A percentile compares a stretch with the other conserved stretches of the same genome.
Conservation (phyloP, 1,140 invertebrate species). For the Zaprionus nigranus region DNA sequence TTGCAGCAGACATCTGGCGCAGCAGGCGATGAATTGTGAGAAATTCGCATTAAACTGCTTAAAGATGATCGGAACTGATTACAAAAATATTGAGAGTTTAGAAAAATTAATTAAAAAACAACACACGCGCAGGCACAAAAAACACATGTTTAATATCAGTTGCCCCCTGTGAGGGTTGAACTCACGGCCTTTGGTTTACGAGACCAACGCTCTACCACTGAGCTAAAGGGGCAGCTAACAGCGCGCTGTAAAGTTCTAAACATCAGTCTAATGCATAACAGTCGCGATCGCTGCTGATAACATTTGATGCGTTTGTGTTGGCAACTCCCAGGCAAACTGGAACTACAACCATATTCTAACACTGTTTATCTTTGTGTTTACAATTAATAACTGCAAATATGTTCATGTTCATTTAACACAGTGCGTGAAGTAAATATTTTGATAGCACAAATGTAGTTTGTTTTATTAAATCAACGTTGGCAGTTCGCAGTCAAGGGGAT, state of each 20-base stretch:
- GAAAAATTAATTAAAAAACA: conserved; percentile 30
- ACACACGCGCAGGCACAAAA: background rate
- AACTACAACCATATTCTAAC: conserved; percentile 5
- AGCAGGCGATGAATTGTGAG: conserved; percentile 29
- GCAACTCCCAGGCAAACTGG: background rate
- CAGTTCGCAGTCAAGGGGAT: background rate
- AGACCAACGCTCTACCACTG: conserved; percentile 97
- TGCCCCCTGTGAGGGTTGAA: conserved; percentile 90
- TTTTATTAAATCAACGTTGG: background rate
- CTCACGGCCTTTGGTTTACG: conserved; percentile 96
- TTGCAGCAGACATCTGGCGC: conserved; percentile 65
- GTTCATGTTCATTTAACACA: background rate
- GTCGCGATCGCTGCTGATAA: conserved; percentile 38
- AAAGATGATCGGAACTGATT: conserved; percentile 15
- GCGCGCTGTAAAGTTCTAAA: conserved; percentile 6
- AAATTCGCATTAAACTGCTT: conserved; percentile 19
- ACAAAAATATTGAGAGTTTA: conserved; percentile 5
- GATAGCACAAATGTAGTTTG: background rate
- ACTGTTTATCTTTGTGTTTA: background rate
- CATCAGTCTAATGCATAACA: conserved; percentile 15
- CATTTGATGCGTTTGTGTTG: background rate
- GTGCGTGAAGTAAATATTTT: background rate
- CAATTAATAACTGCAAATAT: background rate
- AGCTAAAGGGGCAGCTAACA: conserved; percentile 88
- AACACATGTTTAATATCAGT: too few species aligned